These are phyloP conservation scores for Drosophila pandora DNA, from an alignment of 1,140 invertebrate genomes.

Conservation along the genomic window DNA sequence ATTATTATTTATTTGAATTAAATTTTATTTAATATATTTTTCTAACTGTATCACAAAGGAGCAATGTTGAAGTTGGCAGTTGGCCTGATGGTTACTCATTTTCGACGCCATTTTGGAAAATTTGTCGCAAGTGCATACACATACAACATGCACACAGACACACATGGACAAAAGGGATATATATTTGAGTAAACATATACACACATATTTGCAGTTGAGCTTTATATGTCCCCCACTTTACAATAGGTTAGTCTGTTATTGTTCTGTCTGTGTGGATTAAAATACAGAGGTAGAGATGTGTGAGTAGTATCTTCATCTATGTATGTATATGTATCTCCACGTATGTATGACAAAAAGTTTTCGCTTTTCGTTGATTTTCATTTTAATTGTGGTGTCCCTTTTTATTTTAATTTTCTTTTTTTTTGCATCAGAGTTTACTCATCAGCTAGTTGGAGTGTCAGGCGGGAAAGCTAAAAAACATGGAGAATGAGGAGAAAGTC, in stretches of 20 bases:
- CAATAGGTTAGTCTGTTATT: slow-evolving; percentile 82
- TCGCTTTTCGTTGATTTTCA: slow-evolving; percentile 79
- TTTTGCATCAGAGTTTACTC: slow-evolving; percentile 12
- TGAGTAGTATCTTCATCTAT: slow-evolving; percentile 14
- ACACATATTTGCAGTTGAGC: slow-evolving; percentile 36
- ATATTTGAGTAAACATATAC: slow-evolving; percentile 9
- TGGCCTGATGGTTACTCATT: slow-evolving; percentile 42
- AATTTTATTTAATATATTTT: too few species aligned
- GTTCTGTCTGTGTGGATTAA: slow-evolving; percentile 53
- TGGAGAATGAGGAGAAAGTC: neutral
- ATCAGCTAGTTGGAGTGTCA: slow-evolving; percentile 11
- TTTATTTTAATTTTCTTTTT: slow-evolving; percentile 22
- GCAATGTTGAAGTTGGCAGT: slow-evolving; percentile 13
- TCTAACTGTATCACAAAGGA: neutral
- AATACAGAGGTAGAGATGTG: slow-evolving; percentile 11
- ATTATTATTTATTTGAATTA: too few species aligned
- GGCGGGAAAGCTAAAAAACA: neutral
- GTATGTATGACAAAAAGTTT: slow-evolving; percentile 64
- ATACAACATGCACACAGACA: slow-evolving; percentile 16
- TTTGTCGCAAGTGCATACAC: slow-evolving; percentile 51
- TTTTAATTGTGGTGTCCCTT: slow-evolving; percentile 67
- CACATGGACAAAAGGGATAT: slow-evolving; percentile 18
- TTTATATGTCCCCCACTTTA: slow-evolving; percentile 69
- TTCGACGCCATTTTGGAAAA: slow-evolving; percentile 76
- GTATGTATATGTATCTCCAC: slow-evolving; percentile 4